Evolutionary conservation across 2,797 vertebrate species (phyloP), one percentile per base, ranked within the genome.

Genomic region (Hirundo rustica): DNA sequence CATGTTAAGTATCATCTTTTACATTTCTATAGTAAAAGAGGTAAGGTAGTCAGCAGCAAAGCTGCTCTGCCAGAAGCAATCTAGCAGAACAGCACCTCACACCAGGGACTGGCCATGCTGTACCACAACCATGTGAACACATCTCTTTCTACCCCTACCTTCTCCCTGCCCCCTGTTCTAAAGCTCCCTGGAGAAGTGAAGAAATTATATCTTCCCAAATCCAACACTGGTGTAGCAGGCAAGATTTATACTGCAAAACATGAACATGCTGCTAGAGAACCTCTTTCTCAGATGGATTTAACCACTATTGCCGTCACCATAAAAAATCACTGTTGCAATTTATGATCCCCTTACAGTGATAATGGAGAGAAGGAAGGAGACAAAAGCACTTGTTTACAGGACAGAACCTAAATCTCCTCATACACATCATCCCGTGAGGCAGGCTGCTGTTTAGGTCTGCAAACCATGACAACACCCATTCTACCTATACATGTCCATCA

Each of bases 151-250:
- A 34, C 4, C 27, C 15, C 21, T 14, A 5, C 21, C 19, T 55
- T 17, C 7, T 10, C 8, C 6, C 4, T 1, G 0, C 2, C 5
- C 3, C 1, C 1, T 25, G 36, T 70, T 64, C 36, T 36, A 75
- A 72, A 93, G 42, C 8, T 79, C 21, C 30, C 36, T 0, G 2
- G 6, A 78, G 23, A 77, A 86, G 78, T 18, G 14, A 68, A 79
- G 47, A 74, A 61, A 60, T 32, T 0, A 48, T 5, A 18, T 51
- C 55, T 61, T 51, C 20, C 44, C 32, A 75, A 68, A 54, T 6
- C 38, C 68, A 54, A 54, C 26, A 26, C 0, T 4, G 10, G 12
- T 71, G 30, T 20, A 78, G 34, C 2, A 36, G 47, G 53, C 17
- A 58, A 30, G 30, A 65, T 61, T 38, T 19, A 36, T 8, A 61